Percentiles rank a stretch among this genome's conserved stretches.
Conservation (phyloP, 2,888 invertebrate genomes). For the Alsophila aescularia region DNA sequence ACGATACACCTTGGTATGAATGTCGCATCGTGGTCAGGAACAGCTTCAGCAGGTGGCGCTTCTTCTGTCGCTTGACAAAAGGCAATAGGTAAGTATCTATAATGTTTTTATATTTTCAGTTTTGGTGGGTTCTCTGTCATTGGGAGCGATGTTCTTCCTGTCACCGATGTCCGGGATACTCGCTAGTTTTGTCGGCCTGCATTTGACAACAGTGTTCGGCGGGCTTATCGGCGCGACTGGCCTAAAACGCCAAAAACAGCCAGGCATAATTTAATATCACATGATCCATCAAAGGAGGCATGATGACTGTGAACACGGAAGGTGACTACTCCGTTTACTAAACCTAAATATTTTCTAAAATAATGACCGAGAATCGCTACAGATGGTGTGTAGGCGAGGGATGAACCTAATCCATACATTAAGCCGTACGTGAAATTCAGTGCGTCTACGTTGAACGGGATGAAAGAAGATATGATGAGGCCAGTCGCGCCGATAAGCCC, state of each 20-base stretch:
- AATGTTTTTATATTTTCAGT: constrained; percentile 87
- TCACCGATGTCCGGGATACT: constrained; percentile 95
- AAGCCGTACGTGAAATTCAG: constrained; percentile 95
- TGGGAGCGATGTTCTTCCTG: constrained; percentile 94
- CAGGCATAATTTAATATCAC: constrained; percentile 84
- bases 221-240: constrained; percentile 89
- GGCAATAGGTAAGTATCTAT: no score
- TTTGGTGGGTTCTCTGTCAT: constrained; percentile 93
- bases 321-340: constrained; percentile 95
- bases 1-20: no score
- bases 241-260: constrained; percentile 86
- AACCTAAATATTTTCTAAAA: constrained; percentile 92
- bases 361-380: constrained; percentile 96
- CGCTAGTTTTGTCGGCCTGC: constrained; percentile 92
- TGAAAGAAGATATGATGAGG: constrained; percentile 92
- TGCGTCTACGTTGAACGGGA: constrained; percentile 86
- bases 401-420: constrained; percentile 94
- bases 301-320: constrained; percentile 92
- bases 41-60: no score
- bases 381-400: constrained; percentile 95
- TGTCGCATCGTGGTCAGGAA: no score
- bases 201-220: constrained; percentile 92
- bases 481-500: constrained; percentile 91
- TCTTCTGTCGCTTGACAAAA: no score
- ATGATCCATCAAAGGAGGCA: constrained; percentile 88